These are phyloP conservation scores for Pongo abelii DNA, from an alignment of 2,113 vertebrate species.

Conservation along the genomic window DNA sequence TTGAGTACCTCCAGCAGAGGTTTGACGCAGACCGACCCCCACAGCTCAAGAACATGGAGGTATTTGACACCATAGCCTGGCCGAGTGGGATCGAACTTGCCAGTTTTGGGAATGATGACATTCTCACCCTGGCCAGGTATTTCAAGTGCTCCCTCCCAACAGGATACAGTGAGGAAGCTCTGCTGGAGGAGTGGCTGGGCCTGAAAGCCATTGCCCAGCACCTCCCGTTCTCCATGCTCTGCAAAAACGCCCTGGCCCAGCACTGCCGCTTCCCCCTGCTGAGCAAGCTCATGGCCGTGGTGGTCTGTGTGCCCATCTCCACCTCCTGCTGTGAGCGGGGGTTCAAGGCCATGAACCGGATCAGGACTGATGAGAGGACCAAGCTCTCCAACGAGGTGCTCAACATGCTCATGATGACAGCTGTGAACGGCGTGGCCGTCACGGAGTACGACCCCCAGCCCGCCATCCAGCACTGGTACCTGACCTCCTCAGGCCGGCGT, in stretches of 20 bases:
- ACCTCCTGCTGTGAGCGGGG: slow-evolving; percentile 65
- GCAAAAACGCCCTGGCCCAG: slow-evolving; percentile 10
- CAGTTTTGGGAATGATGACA: slow-evolving; percentile 35
- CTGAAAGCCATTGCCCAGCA: slow-evolving; percentile 27
- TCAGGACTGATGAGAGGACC: slow-evolving; percentile 65
- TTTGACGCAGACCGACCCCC: not conserved
- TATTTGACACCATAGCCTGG: slow-evolving; percentile 68
- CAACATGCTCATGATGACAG: slow-evolving; percentile 74
- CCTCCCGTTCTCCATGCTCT: slow-evolving; percentile 62
- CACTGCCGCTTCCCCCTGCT: slow-evolving; percentile 47
- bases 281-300: slow-evolving; percentile 45
- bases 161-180: slow-evolving; percentile 36
- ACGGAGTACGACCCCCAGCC: slow-evolving; percentile 70
- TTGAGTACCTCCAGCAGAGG: slow-evolving; percentile 50
- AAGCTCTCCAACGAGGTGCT: slow-evolving; percentile 73
- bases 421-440: slow-evolving; percentile 61
- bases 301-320: slow-evolving; percentile 58
- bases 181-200: slow-evolving; percentile 64
- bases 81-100: slow-evolving; percentile 19
- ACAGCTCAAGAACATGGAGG: slow-evolving; percentile 67
- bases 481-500: slow-evolving; percentile 70
- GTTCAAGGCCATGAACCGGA: slow-evolving; percentile 63
- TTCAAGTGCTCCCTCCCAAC: slow-evolving; percentile 31
- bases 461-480: slow-evolving; percentile 73
- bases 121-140: slow-evolving; percentile 63